Percentiles rank a stretch among this genome's conserved stretches.
These are phyloP conservation scores for Temnothorax curvispinosus DNA, from an alignment of 1,140 invertebrate genomes.

Conservation along the genomic window DNA sequence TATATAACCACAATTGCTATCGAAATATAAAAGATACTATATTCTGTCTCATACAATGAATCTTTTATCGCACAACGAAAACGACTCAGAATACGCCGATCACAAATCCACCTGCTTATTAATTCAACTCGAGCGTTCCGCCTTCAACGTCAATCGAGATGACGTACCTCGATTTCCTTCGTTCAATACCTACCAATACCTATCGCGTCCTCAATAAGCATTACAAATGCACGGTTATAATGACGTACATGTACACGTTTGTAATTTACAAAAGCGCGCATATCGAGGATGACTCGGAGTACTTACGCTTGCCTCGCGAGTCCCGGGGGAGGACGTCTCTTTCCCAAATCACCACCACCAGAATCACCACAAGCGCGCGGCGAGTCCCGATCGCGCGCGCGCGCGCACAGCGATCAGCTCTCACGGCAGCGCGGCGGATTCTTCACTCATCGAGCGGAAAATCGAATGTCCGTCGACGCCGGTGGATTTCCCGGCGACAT, in stretches of 20 bases:
- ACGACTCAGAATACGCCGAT: not conserved
- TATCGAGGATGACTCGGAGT: not conserved
- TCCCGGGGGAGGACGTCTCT: not conserved
- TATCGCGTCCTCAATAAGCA: not conserved
- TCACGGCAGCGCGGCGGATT: conserved; percentile 25
- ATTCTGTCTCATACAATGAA: not conserved
- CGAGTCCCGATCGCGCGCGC: not conserved
- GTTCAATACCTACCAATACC: not conserved
- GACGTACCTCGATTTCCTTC: conserved; percentile 50
- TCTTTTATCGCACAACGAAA: conserved; percentile 5
- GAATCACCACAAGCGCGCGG: conserved; percentile 43
- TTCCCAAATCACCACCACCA: conserved; percentile 20
- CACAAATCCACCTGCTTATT: conserved; percentile 48
- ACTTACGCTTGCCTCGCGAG: conserved; percentile 20
- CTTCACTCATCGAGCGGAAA: conserved; percentile 47
- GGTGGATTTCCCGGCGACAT: conserved; percentile 43
- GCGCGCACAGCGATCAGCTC: not conserved
- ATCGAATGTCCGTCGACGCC: conserved; percentile 5
- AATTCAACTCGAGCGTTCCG: conserved; percentile 27
- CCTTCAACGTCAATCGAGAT: conserved; percentile 36
- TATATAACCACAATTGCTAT: not conserved
- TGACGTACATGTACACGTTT: too few relatives aligned
- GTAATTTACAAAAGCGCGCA: not conserved
- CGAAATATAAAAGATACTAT: not conserved
- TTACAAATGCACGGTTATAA: not conserved